Percentiles rank a stretch among this genome's conserved stretches.
phyloP scores from a whole-genome alignment of 1,140 invertebrate genomes.

The Oscheius sp. region DNA sequence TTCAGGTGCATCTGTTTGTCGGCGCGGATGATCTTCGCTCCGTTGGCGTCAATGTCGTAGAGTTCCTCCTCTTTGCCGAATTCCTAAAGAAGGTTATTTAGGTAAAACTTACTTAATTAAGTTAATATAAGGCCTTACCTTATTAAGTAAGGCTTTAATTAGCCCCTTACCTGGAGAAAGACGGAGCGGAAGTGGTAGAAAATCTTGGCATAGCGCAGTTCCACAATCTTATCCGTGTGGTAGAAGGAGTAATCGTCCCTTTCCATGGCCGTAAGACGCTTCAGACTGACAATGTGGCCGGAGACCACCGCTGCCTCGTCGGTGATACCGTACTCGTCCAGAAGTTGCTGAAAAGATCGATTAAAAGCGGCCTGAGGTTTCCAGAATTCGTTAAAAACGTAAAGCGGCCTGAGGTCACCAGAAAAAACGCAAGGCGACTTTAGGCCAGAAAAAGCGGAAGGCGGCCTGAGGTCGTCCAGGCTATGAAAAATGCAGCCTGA shows the following conservation, averaged over 20 bases:
- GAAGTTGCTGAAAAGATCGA: slow-evolving; percentile 41
- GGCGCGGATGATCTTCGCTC: neutral
- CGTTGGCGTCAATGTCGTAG: slow-evolving; percentile 15
- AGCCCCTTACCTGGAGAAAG: slow-evolving; percentile 43
- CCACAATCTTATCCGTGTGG: slow-evolving; percentile 46
- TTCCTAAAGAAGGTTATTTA: too few relatives aligned
- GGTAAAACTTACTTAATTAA: too few relatives aligned
- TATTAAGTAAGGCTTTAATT: too few relatives aligned
- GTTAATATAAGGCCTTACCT: too few relatives aligned
- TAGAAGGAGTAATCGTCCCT: slow-evolving; percentile 49
- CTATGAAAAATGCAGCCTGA: neutral
- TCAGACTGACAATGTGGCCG: slow-evolving; percentile 44
- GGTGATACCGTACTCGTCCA: slow-evolving; percentile 50
- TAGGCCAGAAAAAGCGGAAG: too few relatives aligned
- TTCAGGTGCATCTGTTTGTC: slow-evolving; percentile 19
- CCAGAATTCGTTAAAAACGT: neutral
- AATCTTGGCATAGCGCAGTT: slow-evolving; percentile 40
- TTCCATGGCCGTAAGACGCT: slow-evolving; percentile 44
- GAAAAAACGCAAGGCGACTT: too few relatives aligned
- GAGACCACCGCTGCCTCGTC: slow-evolving; percentile 51
- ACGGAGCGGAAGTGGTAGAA: slow-evolving; percentile 27
- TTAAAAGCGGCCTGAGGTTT: too few relatives aligned
- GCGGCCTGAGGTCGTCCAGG: neutral
- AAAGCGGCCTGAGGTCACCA: too few relatives aligned
- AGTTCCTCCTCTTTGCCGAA: slow-evolving; percentile 40